Percentiles rank a stretch among this genome's conserved stretches.
Conservation (phyloP, 2,888 invertebrate species). For the Exephanes ischioxanthus region DNA sequence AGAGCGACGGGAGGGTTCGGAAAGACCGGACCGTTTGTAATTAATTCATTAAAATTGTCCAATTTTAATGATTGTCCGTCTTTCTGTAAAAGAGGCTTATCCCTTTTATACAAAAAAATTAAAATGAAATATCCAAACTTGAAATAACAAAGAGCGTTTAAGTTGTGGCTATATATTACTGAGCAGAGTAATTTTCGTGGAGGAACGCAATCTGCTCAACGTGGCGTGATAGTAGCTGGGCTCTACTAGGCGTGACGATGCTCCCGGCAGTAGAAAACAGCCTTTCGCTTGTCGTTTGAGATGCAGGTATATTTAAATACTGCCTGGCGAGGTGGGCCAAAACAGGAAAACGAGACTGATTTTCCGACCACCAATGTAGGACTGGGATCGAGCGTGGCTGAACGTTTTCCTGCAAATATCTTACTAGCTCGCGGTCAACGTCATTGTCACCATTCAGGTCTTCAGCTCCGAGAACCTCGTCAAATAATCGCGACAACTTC, state of each 20-base stretch:
- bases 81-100: too few relatives aligned
- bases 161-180: too few relatives aligned
- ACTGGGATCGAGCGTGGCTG: not conserved
- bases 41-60: too few relatives aligned
- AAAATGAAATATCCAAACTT: too few relatives aligned
- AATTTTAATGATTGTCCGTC: too few relatives aligned
- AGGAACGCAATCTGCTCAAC: conserved; percentile 43
- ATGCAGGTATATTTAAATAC: not conserved
- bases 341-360: conserved; percentile 3
- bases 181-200: conserved; percentile 24
- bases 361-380: conserved; percentile 14
- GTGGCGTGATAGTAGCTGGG: conserved; percentile 27
- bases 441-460: not conserved
- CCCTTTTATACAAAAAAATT: too few relatives aligned
- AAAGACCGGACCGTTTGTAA: too few relatives aligned
- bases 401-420: conserved; percentile 1
- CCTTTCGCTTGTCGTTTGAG: conserved; percentile 17
- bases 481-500: conserved; percentile 9
- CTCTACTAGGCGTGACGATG: conserved; percentile 40
- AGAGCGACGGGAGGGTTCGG: too few relatives aligned
- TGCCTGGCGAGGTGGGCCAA: not conserved
- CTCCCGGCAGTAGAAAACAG: too few relatives aligned
- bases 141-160: too few relatives aligned
- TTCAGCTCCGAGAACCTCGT: conserved; percentile 29
- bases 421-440: not conserved